A percentile compares a stretch with the other conserved stretches of the same genome.
Conservation (phyloP, 2,797 vertebrate species). For the Anniella stebbinsi region DNA sequence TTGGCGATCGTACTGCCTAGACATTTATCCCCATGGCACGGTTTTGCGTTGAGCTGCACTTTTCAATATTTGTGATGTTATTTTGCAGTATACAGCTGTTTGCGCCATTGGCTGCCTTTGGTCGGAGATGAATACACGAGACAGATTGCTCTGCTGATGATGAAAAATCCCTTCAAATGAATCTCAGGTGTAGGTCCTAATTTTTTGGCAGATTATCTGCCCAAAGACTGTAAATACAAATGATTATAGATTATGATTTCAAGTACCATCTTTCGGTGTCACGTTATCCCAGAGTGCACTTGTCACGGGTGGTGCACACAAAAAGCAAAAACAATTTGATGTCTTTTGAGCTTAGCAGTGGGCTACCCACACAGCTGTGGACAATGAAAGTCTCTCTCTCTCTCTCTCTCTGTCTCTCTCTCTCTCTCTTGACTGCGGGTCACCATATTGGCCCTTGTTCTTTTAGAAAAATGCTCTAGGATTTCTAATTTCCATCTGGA, state of each 20-base stretch:
- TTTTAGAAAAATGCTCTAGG: slow-evolving; percentile 68
- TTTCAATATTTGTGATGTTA: not conserved
- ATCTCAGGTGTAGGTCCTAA: slow-evolving; percentile 55
- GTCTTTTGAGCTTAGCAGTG: slow-evolving; percentile 54
- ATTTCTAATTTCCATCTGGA: slow-evolving; percentile 79
- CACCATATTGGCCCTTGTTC: slow-evolving; percentile 68
- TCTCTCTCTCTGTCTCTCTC: slow-evolving; percentile 66
- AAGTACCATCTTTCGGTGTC: slow-evolving; percentile 58
- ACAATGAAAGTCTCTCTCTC: slow-evolving; percentile 70
- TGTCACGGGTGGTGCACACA: slow-evolving; percentile 32
- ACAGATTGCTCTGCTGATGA: slow-evolving; percentile 50
- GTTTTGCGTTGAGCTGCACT: not conserved
- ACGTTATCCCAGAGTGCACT: slow-evolving; percentile 62
- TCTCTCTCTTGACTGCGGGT: slow-evolving; percentile 59
- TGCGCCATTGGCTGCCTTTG: slow-evolving; percentile 8
- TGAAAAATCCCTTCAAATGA: slow-evolving; percentile 57
- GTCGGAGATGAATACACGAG: slow-evolving; percentile 34
- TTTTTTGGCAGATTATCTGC: slow-evolving; percentile 65
- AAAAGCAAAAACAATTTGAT: slow-evolving; percentile 61
- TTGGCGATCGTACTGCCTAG: not conserved
- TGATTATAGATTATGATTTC: slow-evolving; percentile 71
- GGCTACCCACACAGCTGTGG: slow-evolving; percentile 65
- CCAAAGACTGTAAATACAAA: slow-evolving; percentile 46
- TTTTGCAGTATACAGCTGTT: slow-evolving; percentile 46
- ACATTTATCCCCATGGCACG: too few species aligned